Percentiles rank a stretch among this genome's conserved stretches.
phyloP scores from a whole-genome alignment of 2,888 invertebrate species.

The Acanthacorydalis orientalis region DNA sequence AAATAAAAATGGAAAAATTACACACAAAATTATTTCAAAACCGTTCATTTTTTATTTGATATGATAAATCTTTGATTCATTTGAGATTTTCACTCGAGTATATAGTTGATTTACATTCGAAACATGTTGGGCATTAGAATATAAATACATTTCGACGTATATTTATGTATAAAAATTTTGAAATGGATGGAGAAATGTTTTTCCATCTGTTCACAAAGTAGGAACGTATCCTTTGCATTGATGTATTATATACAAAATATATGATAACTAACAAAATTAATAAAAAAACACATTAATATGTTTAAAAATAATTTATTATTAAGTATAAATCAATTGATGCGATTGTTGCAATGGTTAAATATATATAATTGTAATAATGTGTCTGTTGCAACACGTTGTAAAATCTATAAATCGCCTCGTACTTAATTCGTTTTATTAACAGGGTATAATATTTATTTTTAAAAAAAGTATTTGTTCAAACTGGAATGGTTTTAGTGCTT shows the following conservation, averaged over 20 bases:
- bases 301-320: background rate
- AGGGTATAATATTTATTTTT: background rate
- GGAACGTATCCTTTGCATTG: slow-evolving; percentile 7
- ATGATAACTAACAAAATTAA: slow-evolving; percentile 1
- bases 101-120: background rate
- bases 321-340: background rate
- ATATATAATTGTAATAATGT: background rate
- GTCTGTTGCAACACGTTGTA: no score
- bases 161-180: background rate
- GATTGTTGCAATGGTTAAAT: background rate
- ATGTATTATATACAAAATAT: slow-evolving; percentile 5
- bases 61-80: no score
- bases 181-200: background rate
- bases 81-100: no score
- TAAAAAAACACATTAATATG: background rate
- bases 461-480: background rate
- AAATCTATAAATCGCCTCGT: no score
- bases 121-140: slow-evolving; percentile 3
- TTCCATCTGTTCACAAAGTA: slow-evolving; percentile 1
- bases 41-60: background rate
- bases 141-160: background rate
- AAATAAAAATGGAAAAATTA: background rate
- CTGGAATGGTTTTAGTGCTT: background rate
- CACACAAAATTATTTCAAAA: background rate
- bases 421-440: no score